Percentiles rank a stretch among this genome's conserved stretches.
These are phyloP conservation scores for Saguinus imperator DNA, from an alignment of 2,113 vertebrate genomes.

Conservation along the genomic window DNA sequence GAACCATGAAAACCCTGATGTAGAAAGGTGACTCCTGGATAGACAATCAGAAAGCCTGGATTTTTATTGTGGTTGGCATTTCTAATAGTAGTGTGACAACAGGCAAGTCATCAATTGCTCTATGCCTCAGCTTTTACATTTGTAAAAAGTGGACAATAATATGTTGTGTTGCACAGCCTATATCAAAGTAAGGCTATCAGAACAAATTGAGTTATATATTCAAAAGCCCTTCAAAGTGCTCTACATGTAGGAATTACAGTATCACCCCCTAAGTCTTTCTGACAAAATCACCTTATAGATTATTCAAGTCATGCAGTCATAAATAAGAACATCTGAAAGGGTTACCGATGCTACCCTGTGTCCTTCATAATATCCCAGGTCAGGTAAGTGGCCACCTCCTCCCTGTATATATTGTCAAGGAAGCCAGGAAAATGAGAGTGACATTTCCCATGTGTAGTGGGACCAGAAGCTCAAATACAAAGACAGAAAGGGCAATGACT, in stretches of 20 bases:
- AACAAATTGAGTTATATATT: neutral
- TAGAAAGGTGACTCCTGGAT: neutral
- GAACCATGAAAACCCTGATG: neutral
- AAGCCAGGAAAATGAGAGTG: neutral
- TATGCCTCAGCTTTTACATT: constrained; percentile 1
- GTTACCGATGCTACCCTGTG: neutral
- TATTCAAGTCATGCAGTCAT: neutral
- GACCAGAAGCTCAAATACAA: neutral
- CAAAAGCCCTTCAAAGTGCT: neutral
- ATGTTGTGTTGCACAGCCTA: neutral
- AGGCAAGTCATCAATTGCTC: neutral
- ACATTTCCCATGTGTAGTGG: neutral
- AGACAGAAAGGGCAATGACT: neutral
- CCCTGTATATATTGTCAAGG: neutral
- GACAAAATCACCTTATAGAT: neutral
- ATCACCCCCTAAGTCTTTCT: neutral
- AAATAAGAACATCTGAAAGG: neutral
- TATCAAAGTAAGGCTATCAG: neutral
- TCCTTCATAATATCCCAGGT: neutral
- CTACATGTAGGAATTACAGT: neutral
- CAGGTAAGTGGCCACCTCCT: neutral
- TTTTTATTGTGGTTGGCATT: constrained; percentile 16
- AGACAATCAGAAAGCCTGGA: neutral
- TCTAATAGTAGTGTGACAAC: neutral
- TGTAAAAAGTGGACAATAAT: constrained; percentile 13